A percentile compares a stretch with the other conserved stretches of the same genome.
phyloP scores from a whole-genome alignment of 2,113 vertebrate genomes.

The Malurus alboscapulatus region DNA sequence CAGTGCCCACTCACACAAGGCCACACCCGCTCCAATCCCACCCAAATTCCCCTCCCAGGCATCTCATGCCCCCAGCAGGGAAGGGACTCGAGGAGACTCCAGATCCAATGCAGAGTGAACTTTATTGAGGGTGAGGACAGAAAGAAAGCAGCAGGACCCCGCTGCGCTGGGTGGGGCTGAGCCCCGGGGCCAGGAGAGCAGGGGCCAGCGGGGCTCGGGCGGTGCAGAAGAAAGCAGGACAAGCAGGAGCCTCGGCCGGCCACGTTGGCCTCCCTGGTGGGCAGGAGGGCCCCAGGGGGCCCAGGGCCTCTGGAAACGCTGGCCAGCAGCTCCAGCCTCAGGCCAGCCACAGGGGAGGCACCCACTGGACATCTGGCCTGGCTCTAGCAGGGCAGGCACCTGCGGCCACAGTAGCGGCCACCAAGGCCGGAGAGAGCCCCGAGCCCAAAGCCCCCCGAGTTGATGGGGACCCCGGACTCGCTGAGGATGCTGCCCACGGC shows the following conservation, averaged over 20 bases:
- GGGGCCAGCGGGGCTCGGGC: neutral
- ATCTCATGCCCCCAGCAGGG: accelerated
- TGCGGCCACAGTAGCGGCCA: neutral
- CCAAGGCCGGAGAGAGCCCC: neutral
- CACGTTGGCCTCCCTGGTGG: no score
- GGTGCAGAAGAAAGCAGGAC: neutral
- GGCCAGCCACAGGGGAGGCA: neutral
- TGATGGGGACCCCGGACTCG: neutral
- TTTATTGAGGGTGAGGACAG: neutral
- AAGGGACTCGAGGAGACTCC: neutral
- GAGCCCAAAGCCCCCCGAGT: neutral
- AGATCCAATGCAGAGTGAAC: neutral
- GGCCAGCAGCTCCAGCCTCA: neutral
- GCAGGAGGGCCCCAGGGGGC: neutral
- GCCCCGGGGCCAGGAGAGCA: neutral
- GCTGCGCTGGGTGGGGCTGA: neutral
- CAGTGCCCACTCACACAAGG: neutral
- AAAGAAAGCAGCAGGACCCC: neutral
- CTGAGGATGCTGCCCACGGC: neutral
- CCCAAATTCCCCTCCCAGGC: no score
- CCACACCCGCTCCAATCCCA: neutral
- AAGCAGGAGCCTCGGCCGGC: neutral
- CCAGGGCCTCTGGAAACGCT: neutral
- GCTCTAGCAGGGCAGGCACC: neutral
- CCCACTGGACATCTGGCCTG: neutral